Conservation (phyloP, 2,797 vertebrate genomes). For the Enteromius unitaeniatus region DNA sequence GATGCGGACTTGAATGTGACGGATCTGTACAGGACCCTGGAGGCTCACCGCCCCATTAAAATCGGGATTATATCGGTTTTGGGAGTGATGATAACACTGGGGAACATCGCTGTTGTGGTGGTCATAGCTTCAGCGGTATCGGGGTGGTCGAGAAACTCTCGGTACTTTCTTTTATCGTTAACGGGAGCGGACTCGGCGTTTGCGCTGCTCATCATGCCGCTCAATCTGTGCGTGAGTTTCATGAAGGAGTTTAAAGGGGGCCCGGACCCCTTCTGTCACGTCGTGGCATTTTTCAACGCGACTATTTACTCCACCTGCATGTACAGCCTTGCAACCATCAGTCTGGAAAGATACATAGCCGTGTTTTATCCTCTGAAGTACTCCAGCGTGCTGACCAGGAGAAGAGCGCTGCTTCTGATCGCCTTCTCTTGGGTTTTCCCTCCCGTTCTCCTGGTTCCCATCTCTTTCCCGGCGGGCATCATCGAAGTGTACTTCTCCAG, state of each 20-base stretch:
- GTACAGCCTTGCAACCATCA: conserved; percentile 82
- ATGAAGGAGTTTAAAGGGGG: conserved; percentile 75
- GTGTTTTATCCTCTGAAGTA: conserved; percentile 85
- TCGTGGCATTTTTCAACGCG: conserved; percentile 83
- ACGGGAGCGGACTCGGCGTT: conserved; percentile 83
- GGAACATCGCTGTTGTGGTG: conserved; percentile 81
- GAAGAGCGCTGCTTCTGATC: conserved; percentile 76
- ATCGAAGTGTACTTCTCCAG: conserved; percentile 85
- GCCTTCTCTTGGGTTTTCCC: conserved; percentile 84
- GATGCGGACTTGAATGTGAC: conserved; percentile 60
- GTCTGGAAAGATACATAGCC: conserved; percentile 83
- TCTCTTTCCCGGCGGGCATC: conserved; percentile 78
- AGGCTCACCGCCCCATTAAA: conserved; percentile 77
- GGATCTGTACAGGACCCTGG: conserved; percentile 63
- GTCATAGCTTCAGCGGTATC: conserved; percentile 84
- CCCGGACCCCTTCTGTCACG: conserved; percentile 79
- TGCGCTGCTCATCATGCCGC: conserved; percentile 82
- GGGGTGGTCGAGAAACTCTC: conserved; percentile 84
- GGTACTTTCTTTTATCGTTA: conserved; percentile 82
- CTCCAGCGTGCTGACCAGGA: conserved; percentile 76
- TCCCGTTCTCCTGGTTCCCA: conserved; percentile 75
- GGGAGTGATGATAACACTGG: conserved; percentile 81
- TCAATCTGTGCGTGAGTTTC: conserved; percentile 83
- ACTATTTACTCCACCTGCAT: conserved; percentile 84
- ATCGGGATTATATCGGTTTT: conserved; percentile 76